Evolutionary conservation across 2,113 vertebrate species (phyloP).

Genomic region (Drymodes brunneopygia): DNA sequence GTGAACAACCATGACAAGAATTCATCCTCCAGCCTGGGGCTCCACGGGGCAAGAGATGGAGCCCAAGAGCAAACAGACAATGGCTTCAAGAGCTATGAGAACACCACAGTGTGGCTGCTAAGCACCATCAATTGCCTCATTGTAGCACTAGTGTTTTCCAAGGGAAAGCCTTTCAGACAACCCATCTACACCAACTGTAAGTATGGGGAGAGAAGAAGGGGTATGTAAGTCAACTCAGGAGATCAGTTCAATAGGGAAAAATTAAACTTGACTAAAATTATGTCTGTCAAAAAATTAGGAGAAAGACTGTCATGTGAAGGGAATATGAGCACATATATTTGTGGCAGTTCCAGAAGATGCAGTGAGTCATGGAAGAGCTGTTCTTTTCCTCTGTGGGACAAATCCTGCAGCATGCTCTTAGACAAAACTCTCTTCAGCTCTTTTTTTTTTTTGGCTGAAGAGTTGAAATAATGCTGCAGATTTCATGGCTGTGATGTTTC

Average conservation of each 20-base stretch:
- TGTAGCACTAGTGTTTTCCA: slow-evolving; percentile 77
- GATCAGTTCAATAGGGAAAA: not conserved
- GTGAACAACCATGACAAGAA: not conserved
- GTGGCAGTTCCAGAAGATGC: not conserved
- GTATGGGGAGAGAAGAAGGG: not conserved
- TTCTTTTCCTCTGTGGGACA: not conserved
- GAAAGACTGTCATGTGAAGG: not conserved
- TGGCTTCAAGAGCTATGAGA: slow-evolving; percentile 72
- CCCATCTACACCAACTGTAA: slow-evolving; percentile 79
- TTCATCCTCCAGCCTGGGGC: not conserved
- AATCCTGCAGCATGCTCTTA: not conserved
- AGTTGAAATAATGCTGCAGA: not conserved
- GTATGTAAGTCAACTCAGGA: not conserved
- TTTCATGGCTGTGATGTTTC: not conserved
- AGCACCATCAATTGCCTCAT: slow-evolving; percentile 75
- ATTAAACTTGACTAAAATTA: not conserved
- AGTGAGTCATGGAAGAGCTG: not conserved
- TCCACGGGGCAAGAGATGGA: not conserved
- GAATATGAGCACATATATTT: not conserved
- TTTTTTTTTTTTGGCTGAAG: not conserved
- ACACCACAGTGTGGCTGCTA: slow-evolving; percentile 78
- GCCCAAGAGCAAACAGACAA: not conserved
- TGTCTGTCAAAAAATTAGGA: not conserved
- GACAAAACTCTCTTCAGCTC: not conserved
- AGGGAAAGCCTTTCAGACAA: slow-evolving; percentile 78